These are phyloP conservation scores for Athrips mouffetella DNA, from an alignment of 2,888 invertebrate species.

Conservation along the genomic window DNA sequence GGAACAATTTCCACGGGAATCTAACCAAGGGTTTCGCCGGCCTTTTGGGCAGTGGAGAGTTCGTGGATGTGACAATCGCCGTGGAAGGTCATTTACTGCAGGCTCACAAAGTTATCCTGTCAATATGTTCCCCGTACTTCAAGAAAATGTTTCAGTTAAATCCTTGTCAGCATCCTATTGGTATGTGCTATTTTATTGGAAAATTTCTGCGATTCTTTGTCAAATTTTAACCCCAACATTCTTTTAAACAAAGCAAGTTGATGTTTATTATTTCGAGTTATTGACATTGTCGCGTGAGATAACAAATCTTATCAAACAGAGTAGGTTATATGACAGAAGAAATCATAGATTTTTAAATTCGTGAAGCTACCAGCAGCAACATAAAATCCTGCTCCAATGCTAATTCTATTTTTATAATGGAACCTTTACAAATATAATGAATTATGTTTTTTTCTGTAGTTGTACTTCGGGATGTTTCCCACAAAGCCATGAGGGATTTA, in stretches of 20 bases:
- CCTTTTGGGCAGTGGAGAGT: constrained; percentile 77
- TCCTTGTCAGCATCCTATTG: constrained; percentile 83
- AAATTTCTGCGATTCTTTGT: too few relatives aligned
- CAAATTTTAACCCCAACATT: background rate
- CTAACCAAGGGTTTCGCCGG: constrained; percentile 82
- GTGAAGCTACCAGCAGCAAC: too few relatives aligned
- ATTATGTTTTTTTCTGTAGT: constrained; percentile 56
- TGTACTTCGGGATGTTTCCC: constrained; percentile 83
- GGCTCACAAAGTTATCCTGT: constrained; percentile 84
- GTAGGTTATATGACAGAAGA: too few relatives aligned
- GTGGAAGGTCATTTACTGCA: constrained; percentile 82
- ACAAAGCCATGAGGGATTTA: constrained; percentile 84
- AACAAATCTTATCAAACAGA: too few relatives aligned
- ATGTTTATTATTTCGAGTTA: too few relatives aligned
- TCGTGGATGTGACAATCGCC: constrained; percentile 80
- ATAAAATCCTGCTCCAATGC: too few relatives aligned
- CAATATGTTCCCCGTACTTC: constrained; percentile 85
- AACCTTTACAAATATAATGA: background rate
- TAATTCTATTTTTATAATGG: too few relatives aligned
- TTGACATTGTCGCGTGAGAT: too few relatives aligned
- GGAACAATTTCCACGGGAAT: constrained; percentile 86
- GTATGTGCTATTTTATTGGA: constrained; percentile 48
- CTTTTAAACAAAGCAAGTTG: too few relatives aligned
- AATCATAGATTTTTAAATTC: too few relatives aligned
- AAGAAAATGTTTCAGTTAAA: constrained; percentile 82